Evolutionary conservation across 2,113 vertebrate genomes (phyloP).

Genomic region (Gasterosteus nipponicus): DNA sequence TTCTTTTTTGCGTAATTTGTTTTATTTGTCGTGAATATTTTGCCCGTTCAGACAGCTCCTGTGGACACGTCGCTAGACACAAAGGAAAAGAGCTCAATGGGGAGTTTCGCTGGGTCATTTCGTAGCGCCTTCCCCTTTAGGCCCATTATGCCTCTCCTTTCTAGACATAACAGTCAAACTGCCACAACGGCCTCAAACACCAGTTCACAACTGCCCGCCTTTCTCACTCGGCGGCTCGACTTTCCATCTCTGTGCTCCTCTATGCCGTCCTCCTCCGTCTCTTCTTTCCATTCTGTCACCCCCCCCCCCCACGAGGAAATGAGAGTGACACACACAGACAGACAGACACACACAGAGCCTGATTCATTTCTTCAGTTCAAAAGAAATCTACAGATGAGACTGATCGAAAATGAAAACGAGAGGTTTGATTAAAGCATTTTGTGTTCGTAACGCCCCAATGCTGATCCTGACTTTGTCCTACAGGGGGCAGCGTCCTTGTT

Average conservation of each 20-base stretch:
- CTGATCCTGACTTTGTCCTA: neutral
- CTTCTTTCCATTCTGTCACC: constrained; percentile 70
- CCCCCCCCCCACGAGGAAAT: constrained; percentile 57
- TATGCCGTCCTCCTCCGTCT: constrained; percentile 46
- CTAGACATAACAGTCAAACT: constrained; percentile 62
- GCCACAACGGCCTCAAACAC: constrained; percentile 20
- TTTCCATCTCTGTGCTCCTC: constrained; percentile 68
- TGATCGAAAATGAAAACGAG: neutral
- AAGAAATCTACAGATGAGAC: constrained; percentile 9
- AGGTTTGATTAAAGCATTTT: neutral
- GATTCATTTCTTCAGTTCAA: constrained; percentile 3
- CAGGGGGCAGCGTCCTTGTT: constrained; percentile 33
- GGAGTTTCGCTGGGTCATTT: constrained; percentile 41
- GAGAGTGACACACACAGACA: constrained; percentile 32
- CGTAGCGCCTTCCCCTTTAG: constrained; percentile 29
- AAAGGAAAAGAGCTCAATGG: constrained; percentile 27
- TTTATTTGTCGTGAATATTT: constrained; percentile 37
- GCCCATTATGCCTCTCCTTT: constrained; percentile 48
- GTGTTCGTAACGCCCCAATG: neutral
- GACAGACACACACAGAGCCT: constrained; percentile 15
- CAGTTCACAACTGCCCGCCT: constrained; percentile 75
- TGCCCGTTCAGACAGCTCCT: constrained; percentile 37
- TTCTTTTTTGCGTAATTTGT: constrained; percentile 16
- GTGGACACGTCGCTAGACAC: constrained; percentile 10
- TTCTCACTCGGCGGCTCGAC: constrained; percentile 79